A percentile compares a stretch with the other conserved stretches of the same genome.
Evolutionary conservation across 1,140 invertebrate species (phyloP).

Genomic region (Lepidurus packardi): DNA sequence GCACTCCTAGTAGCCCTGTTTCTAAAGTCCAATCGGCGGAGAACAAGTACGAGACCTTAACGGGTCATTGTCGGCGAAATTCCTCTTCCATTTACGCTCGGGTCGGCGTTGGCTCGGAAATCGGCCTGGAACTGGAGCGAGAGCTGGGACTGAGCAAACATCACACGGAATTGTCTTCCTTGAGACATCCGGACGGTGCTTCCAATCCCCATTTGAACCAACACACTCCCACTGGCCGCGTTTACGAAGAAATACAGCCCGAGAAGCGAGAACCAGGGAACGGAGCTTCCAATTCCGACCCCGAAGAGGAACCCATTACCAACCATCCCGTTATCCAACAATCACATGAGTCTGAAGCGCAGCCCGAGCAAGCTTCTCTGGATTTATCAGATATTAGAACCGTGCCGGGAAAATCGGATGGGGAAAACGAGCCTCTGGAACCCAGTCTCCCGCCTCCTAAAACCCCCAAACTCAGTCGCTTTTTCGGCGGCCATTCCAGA

Average conservation of each 20-base stretch:
- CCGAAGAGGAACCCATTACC: constrained; percentile 54
- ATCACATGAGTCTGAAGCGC: constrained; percentile 35
- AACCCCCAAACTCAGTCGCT: constrained; percentile 36
- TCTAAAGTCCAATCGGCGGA: background rate
- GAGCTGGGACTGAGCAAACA: constrained; percentile 29
- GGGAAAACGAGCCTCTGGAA: constrained; percentile 42
- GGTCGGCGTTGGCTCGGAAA: constrained; percentile 29
- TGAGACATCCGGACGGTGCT: constrained; percentile 79
- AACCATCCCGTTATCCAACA: constrained; percentile 53
- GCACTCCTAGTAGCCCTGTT: background rate
- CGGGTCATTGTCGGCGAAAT: constrained; percentile 13
- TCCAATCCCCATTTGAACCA: constrained; percentile 79
- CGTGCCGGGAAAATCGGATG: constrained; percentile 50
- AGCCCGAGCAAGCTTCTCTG: constrained; percentile 36
- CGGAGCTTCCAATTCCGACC: constrained; percentile 57
- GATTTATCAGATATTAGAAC: constrained; percentile 42
- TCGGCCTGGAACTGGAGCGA: constrained; percentile 34
- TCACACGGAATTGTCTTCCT: constrained; percentile 54
- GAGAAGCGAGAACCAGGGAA: constrained; percentile 59
- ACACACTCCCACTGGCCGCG: constrained; percentile 45
- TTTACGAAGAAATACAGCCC: constrained; percentile 37
- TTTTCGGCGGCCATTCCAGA: constrained; percentile 38
- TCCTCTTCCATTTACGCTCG: constrained; percentile 8
- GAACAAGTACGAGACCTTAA: constrained; percentile 22
- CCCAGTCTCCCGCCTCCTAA: constrained; percentile 43